A percentile compares a stretch with the other conserved stretches of the same genome.
Evolutionary conservation across 2,113 vertebrate genomes (phyloP).

Genomic region (Dicrurus megarhynchus): DNA sequence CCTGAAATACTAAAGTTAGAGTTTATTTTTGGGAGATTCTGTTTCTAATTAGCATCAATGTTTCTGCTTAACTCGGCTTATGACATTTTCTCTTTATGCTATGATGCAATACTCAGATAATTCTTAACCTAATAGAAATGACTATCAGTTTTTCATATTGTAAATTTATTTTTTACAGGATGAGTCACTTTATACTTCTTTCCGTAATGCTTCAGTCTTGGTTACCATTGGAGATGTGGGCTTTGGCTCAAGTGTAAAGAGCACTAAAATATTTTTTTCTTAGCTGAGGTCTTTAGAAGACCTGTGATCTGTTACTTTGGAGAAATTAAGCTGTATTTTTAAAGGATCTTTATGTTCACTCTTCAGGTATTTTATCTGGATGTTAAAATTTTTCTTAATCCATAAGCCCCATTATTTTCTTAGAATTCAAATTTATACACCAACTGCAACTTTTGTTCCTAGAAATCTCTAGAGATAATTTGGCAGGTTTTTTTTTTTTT

Average conservation of each 20-base stretch:
- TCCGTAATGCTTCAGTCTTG: background rate
- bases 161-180: background rate
- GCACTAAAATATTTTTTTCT: background rate
- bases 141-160: background rate
- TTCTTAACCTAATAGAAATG: background rate
- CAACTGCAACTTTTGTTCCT: background rate
- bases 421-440: background rate
- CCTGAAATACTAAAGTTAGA: background rate
- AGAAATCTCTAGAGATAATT: background rate
- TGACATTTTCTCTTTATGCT: background rate
- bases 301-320: background rate
- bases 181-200: background rate
- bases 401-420: background rate
- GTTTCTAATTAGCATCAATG: slow-evolving; percentile 15
- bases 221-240: background rate
- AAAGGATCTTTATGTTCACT: background rate
- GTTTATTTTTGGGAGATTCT: slow-evolving; percentile 8
- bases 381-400: background rate
- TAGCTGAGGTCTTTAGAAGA: background rate
- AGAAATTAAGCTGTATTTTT: background rate
- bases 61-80: slow-evolving; percentile 8
- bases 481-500: background rate
- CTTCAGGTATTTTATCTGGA: background rate
- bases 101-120: background rate
- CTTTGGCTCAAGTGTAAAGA: background rate